Evolutionary conservation across 37 sponge, comb jelly and placozoan genomes (phyloP), one percentile per base, ranked within the genome.

Genomic region (Bolinopsis microptera): DNA sequence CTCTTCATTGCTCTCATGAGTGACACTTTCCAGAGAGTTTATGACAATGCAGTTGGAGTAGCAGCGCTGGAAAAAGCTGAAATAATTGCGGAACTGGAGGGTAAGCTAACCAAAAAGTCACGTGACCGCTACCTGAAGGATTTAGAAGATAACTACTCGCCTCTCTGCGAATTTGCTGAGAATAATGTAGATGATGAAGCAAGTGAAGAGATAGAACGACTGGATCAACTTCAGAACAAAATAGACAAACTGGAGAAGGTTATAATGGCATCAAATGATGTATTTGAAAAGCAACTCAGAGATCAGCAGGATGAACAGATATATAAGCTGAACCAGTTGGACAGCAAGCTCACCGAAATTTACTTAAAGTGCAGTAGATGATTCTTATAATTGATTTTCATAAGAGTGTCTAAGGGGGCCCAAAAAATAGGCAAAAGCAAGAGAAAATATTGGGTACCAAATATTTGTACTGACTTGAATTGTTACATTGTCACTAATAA

Each of bases 31-130:
- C 90, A 86, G 26, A 38, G 90, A 26, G 90, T 86, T 3, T 86
- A 86, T 41, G 90, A 86, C 28, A 86, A 86, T 41, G 90, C 90
- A 5, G 90, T 86, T 18, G 90, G 90, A 30, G 90, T 86, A 26
- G 90, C 90, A 22, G 90, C 90, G 1, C 61, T 86, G 40, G 90
- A 86, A 41, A 86, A 86, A 27, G 90, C 90, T n/a, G 90, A 86
- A 27, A 86, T 86, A 26, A 34, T 86, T 13, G 34, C 90, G 0
- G 90, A 86, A n/a, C 48, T 41, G 90, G 90, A 86, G 30, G 61
- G 22, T 23, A 86, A 86, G 90, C 61, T 86, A 27, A 86, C 0
- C 26, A 86, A 86, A 27, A 86, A 86, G 31, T 86, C 90, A 9
- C 41, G 90, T 22, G 90, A 86, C 39, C 90, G 90, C 26, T 86